Evolutionary conservation across 2,888 invertebrate genomes (phyloP), one percentile per base, ranked within the genome.

Genomic region (Calephelis perditalis): DNA sequence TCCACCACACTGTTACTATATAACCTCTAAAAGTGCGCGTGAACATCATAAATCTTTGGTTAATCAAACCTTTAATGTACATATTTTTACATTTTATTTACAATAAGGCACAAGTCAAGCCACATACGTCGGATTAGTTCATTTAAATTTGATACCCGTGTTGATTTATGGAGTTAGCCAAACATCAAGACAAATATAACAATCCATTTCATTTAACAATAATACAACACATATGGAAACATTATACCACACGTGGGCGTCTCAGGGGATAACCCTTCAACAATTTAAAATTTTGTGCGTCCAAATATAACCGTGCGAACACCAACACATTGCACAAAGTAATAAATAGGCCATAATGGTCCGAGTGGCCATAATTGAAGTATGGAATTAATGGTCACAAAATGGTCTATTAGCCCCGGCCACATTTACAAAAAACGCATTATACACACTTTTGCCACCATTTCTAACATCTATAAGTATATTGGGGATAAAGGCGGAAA

Each of bases 71-170:
- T 46, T 56, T 47, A 60, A 55, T 60, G 60, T 60, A 60, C 60
- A 60, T 56, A 56, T 56, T 54, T 46, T 60, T 60, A 60, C 60
- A 60, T 46, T 46, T 43, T 60, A 60, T 60, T 56, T 60, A 60
- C 60, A 60, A 60, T 55, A 60, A 60, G 60, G 60, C 60, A 60
- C 60, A 56, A 36, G 9, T 36, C 11, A 54, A 54, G 52, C 52
- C 52, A 52, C 35, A 10, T 52, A 36, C n/a, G 36, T 54, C n/a
- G 54, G 36, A 54, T 54, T 36, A 35, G n/a, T 54, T 36, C 26
- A 52, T 35, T 35, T n/a, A 52, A 26, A 54, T 54, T 54, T 36
- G 7, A 35, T 54, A 54, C 36, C 54, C 54, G 54, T 54, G 35
- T 54, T 54, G 54, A 54, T 35, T 36, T 52, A 54, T 54, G 10